Percentiles rank a stretch among this genome's conserved stretches.
phyloP scores from a whole-genome alignment of 2,888 invertebrate species.

The Ormia ochracea region DNA sequence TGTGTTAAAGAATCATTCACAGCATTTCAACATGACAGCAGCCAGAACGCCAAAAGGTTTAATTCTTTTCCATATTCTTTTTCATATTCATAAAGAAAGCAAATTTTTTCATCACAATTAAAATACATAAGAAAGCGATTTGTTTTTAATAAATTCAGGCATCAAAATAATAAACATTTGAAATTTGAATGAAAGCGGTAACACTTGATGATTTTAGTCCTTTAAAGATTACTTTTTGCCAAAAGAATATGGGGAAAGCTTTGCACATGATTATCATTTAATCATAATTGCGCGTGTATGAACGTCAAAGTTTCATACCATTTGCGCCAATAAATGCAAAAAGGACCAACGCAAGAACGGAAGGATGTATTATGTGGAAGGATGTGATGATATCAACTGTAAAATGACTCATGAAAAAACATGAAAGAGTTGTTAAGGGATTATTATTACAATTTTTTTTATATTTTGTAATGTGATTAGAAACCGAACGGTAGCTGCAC shows the following conservation, averaged over 20 bases:
- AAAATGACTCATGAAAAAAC: constrained; percentile 12
- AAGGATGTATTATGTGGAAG: constrained; percentile 37
- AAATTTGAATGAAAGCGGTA: background rate
- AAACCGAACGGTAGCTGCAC: constrained; percentile 45
- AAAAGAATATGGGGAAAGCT: constrained; percentile 39
- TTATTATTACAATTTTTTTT: constrained; percentile 50
- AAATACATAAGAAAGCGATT: too few species aligned
- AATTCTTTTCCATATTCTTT: background rate
- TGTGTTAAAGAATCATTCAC: constrained; percentile 28
- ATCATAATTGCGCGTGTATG: constrained; percentile 27
- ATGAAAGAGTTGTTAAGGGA: constrained; percentile 58
- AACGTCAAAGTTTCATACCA: background rate
- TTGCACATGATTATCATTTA: constrained; percentile 50
- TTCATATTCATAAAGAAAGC: background rate
- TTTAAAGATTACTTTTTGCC: background rate
- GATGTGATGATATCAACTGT: constrained; percentile 27
- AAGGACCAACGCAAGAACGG: background rate
- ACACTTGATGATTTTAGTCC: background rate
- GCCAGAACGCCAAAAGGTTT: background rate
- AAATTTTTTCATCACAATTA: too few species aligned
- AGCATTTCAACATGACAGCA: background rate
- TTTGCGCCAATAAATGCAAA: constrained; percentile 5
- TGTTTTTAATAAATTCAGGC: too few species aligned
- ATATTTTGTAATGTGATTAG: constrained; percentile 56
- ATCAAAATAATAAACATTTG: background rate